Base-by-base conservation (phyloP, 1,140 invertebrate genomes). In the Propsilocerus akamusi region DNA sequence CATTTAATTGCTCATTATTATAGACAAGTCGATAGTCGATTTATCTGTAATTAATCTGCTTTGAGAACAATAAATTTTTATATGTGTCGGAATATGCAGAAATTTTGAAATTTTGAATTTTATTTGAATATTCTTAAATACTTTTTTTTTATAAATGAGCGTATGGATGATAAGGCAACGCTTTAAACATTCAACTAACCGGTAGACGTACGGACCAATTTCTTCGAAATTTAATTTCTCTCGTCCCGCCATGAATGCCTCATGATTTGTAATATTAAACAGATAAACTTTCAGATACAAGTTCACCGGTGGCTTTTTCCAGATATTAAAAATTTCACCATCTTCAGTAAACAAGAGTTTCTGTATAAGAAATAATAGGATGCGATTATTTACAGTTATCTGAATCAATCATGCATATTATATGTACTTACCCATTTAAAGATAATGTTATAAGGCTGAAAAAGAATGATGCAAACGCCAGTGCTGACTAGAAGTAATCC, bases 191-290 rank as follows among this genome's bases (percentile, higher is more conserved):
- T 49, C 26, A 23, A 69, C 69, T 74, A 69, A 93, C 89, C 76
- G 85, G 68, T 93, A 96, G 6, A 89, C 84, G 62, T 91, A 95
- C 0, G 91, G 91, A 0, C 91, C 91, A 46, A 83, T 75, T 74
- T 95, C 78, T 57, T 80, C 61, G 4, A 95, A 69, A 49, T 68
- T 75, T 1, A 93, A 63, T 58, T 84, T 89, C 23, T 77, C 34
- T 25, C 71, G 67, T 0, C 83, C 81, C 3, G 71, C 67, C 56
- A 89, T 64, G 57, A 84, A 90, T 2, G 81, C 84, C 4, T 86
- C 76, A 17, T 75, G 75, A 65, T 95, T 95, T 5, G 84, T 91
- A 0, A 94, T 68, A 59, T 95, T 90, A 63, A 91, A 95, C 3
- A 96, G 69, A 59, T 81, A 92, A 2, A 94, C 78, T 61, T 83